Percentiles rank a stretch among this genome's conserved stretches.
phyloP scores from a whole-genome alignment of 2,113 vertebrate species.

The Fulmarus glacialis region DNA sequence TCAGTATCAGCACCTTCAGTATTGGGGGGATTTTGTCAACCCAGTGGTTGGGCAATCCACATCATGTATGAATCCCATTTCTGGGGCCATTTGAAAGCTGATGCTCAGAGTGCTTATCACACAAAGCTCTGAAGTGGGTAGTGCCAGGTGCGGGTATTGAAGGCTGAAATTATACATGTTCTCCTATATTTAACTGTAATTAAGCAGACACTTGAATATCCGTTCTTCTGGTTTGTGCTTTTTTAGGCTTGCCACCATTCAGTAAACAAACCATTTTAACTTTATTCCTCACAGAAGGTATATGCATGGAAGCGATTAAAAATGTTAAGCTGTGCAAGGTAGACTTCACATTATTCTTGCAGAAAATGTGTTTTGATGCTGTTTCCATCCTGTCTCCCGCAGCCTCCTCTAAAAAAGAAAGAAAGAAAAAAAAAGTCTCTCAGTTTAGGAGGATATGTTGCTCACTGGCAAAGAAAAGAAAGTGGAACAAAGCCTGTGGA shows the following conservation, averaged over 20 bases:
- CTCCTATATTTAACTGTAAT: slow-evolving; percentile 32
- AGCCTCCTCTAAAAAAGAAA: not conserved
- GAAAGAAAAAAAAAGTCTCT: not conserved
- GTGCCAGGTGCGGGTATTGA: not conserved
- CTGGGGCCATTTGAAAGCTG: not conserved
- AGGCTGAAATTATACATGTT: slow-evolving; percentile 11
- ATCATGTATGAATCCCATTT: not conserved
- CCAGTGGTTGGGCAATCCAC: not conserved
- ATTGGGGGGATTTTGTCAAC: not conserved
- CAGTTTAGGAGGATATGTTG: not conserved
- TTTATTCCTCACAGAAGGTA: not conserved
- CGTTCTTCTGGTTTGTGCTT: not conserved
- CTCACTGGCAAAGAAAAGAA: not conserved
- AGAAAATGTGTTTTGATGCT: not conserved
- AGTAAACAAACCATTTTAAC: not conserved
- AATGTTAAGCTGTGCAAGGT: not conserved
- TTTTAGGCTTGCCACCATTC: not conserved
- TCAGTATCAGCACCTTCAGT: not conserved
- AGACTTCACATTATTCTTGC: not conserved
- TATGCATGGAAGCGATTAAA: not conserved
- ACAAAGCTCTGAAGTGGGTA: not conserved
- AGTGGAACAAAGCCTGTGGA: not conserved
- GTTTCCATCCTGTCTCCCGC: not conserved
- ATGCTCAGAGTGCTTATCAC: not conserved
- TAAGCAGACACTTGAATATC: not conserved